phyloP scores from a whole-genome alignment of 2,888 invertebrate species.

The Caenorhabditis angaria region DNA sequence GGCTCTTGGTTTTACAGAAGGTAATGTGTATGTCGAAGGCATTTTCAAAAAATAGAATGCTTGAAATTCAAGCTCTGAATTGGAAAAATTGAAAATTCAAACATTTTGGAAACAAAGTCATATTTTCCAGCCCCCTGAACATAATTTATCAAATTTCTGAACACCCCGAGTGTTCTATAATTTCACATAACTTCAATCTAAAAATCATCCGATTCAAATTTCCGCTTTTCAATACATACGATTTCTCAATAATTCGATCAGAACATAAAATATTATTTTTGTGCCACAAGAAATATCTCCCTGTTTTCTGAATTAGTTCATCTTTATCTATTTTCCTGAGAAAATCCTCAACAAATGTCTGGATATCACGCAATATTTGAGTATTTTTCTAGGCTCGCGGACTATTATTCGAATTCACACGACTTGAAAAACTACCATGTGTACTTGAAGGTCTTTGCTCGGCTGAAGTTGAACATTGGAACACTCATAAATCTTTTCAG shows the following conservation, averaged over 20 bases:
- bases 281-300: too few species aligned
- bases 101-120: background rate
- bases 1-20: conserved; percentile 86
- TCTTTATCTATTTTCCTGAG: background rate
- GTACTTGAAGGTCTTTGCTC: conserved; percentile 80
- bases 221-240: too few species aligned
- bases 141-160: too few species aligned
- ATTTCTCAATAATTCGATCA: too few species aligned
- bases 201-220: too few species aligned
- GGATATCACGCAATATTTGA: conserved; percentile 5
- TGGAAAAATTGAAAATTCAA: background rate
- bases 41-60: background rate
- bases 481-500: conserved; percentile 56
- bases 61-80: background rate
- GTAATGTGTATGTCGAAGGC: conserved; percentile 66
- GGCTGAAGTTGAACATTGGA: conserved; percentile 64
- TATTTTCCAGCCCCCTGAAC: background rate
- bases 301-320: background rate
- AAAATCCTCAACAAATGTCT: background rate
- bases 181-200: too few species aligned
- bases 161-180: too few species aligned
- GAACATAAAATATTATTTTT: too few species aligned
- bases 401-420: conserved; percentile 88
- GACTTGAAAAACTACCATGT: conserved; percentile 86
- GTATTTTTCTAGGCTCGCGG: conserved; percentile 80